Evolutionary conservation across 1,140 invertebrate genomes (phyloP).

Genomic region (Lepidotrigona ventralis): DNA sequence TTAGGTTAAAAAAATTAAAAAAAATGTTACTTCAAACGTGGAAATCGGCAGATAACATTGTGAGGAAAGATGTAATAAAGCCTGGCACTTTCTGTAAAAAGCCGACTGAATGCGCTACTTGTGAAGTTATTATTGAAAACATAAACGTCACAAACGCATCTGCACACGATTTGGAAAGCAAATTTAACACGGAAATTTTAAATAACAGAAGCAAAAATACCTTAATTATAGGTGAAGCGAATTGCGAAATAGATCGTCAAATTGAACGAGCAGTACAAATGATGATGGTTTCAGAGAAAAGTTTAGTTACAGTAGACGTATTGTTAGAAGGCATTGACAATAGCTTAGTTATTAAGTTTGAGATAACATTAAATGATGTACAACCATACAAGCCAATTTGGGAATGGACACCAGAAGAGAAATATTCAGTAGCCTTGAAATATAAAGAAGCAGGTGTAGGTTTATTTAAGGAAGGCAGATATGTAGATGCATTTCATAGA

Average conservation of each 20-base stretch:
- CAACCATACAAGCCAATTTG: constrained; percentile 69
- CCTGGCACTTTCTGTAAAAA: constrained; percentile 65
- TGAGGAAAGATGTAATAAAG: constrained; percentile 71
- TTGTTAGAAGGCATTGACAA: constrained; percentile 39
- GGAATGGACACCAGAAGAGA: constrained; percentile 76
- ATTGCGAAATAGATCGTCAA: constrained; percentile 67
- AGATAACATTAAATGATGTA: constrained; percentile 64
- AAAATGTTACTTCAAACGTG: constrained; percentile 51
- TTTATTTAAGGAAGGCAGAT: constrained; percentile 73
- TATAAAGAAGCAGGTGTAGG: constrained; percentile 76
- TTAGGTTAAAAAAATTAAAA: background rate
- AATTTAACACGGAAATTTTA: constrained; percentile 65
- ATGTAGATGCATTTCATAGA: constrained; percentile 79
- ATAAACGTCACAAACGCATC: constrained; percentile 44
- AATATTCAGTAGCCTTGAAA: constrained; percentile 74
- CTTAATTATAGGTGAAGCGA: constrained; percentile 67
- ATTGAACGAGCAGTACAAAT: constrained; percentile 72
- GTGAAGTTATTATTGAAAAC: constrained; percentile 67
- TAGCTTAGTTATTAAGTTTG: constrained; percentile 53
- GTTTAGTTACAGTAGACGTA: constrained; percentile 59
- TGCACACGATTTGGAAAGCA: constrained; percentile 50
- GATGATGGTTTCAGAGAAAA: constrained; percentile 72
- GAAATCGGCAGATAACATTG: constrained; percentile 67
- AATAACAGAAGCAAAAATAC: constrained; percentile 46
- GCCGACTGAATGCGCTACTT: constrained; percentile 69